A percentile compares a stretch with the other conserved stretches of the same genome.
Evolutionary conservation across 23 tunicate genomes (phyloP).

Genomic region (Styela plicata): DNA sequence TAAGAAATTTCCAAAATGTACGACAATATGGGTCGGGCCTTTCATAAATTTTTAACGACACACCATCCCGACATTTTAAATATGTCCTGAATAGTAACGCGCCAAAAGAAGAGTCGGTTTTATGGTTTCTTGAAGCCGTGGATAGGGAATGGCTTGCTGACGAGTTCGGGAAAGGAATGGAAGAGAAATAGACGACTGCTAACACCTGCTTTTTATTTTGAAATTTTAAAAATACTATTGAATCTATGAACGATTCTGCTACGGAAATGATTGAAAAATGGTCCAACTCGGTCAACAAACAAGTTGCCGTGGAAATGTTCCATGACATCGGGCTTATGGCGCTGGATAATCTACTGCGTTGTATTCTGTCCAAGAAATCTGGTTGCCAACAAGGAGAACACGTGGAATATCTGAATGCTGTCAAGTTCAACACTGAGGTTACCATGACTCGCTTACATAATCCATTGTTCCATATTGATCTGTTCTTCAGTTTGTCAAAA

Average conservation of each 20-base stretch:
- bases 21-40: no score
- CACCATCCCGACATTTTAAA: no score
- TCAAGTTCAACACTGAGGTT: constrained; percentile 40
- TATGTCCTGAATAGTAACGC: no score
- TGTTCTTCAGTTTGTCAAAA: constrained; percentile 52
- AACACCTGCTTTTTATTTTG: constrained; percentile 73
- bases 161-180: constrained; percentile 69
- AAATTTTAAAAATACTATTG: constrained; percentile 44
- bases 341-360: constrained; percentile 64
- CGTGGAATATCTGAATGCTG: constrained; percentile 41
- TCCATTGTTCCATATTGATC: constrained; percentile 65
- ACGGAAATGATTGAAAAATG: neutral
- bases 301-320: constrained; percentile 27
- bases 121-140: constrained; percentile 65
- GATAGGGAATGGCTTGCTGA: constrained; percentile 81
- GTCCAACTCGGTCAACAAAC: neutral
- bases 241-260: neutral
- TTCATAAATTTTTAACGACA: no score
- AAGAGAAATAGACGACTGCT: no score
- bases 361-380: constrained; percentile 62
- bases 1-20: no score
- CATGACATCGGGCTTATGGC: constrained; percentile 51
- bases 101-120: no score
- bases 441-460: constrained; percentile 65
- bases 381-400: constrained; percentile 38